phyloP scores from a whole-genome alignment of 2,113 vertebrate species.

The Piprites chloris region DNA sequence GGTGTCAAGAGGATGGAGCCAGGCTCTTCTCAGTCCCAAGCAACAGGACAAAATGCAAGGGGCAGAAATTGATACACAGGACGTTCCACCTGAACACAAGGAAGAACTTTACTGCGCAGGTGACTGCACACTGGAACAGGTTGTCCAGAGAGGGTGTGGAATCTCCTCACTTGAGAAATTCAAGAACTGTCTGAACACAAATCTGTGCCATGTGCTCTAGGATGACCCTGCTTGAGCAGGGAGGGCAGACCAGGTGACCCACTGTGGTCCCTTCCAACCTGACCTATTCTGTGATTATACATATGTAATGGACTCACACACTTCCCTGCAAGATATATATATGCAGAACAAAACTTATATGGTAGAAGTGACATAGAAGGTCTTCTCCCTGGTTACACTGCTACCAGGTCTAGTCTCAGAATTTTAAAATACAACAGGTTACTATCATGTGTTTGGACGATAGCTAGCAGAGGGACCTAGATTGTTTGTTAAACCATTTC shows the following conservation, averaged over 20 bases:
- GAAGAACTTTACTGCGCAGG: not conserved
- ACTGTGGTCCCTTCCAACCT: not conserved
- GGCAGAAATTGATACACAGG: not conserved
- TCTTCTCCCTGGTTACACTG: not conserved
- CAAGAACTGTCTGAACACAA: not conserved
- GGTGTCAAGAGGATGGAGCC: not conserved
- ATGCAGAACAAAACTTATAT: fast-evolving
- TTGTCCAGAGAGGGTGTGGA: not conserved
- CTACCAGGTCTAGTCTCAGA: not conserved
- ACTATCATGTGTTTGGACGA: not conserved
- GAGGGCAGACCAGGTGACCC: not conserved
- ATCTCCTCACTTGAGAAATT: not conserved
- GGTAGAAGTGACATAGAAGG: not conserved
- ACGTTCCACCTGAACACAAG: not conserved
- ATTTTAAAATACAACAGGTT: not conserved
- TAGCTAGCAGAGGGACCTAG: not conserved
- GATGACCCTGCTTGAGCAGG: not conserved
- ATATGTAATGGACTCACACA: not conserved
- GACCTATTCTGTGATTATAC: not conserved
- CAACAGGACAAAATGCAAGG: not conserved
- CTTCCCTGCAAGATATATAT: not conserved
- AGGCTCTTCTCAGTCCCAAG: not conserved
- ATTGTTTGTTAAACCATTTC: not conserved
- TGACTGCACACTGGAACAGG: not conserved
- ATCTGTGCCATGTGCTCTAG: not conserved